Base-by-base conservation (phyloP, 2,797 vertebrate genomes). In the Psittacula echo region DNA sequence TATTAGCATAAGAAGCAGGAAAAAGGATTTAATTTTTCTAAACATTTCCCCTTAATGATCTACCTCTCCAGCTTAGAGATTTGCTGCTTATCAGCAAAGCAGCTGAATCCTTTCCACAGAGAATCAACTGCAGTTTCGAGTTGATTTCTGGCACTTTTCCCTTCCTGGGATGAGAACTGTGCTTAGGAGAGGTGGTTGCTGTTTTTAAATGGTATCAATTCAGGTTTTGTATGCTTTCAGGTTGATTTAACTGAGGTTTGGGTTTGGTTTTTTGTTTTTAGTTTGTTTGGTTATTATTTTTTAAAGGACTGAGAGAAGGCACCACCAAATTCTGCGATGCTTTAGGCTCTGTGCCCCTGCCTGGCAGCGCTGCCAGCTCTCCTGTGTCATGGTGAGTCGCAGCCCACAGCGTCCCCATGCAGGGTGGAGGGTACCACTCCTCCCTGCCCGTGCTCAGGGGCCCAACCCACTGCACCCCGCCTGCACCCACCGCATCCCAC, bases 11-110 rank as follows among this genome's bases (percentile, higher is more conserved):
- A 93, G 89, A 86, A 87, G 68, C 92, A 96, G 94, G 60, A 51
- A 68, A 77, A 95, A 87, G 75, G 89, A 89, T 89, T 95, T 94
- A 51, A 92, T 95, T 95, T 85, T 89, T 90, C 75, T 30, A 90
- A 93, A 92, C 81, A 50, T 83, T 89, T 80, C 39, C 68, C 51
- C 72, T 79, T 67, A 86, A 77, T 56, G 85, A 85, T 90, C 86
- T 47, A 73, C 86, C 71, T 90, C 90, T 73, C 67, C 84, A 54
- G 74, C 74, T 54, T 6, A 15, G 79, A 67, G 86, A 82, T 83
- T 73, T 77, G 80, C 93, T 90, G 84, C 80, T 91, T 78, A 86
- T 66, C 93, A 73, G 77, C 47, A 34, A 47, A 82, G 84, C 86
- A 85, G 88, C 67, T 91, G 72, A 94, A 44, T 89, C 82, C 77